Evolutionary conservation across 2,888 invertebrate species (phyloP).

Genomic region (Linhomoeus sp.): DNA sequence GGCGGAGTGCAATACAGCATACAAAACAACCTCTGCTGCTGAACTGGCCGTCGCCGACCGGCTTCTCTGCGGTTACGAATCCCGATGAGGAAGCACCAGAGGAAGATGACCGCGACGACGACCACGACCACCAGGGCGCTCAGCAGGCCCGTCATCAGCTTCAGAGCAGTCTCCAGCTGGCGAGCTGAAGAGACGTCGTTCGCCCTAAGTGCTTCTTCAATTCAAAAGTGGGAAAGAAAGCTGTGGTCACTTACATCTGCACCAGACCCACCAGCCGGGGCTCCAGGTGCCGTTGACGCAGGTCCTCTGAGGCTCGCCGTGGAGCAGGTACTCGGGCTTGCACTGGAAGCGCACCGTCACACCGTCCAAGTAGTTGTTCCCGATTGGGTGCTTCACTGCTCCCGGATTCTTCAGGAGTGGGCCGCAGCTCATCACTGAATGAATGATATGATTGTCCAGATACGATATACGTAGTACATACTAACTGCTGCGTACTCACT

Average conservation of each 20-base stretch:
- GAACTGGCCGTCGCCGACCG: no score
- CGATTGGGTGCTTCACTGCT: conserved; percentile 15
- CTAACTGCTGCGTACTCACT: background rate
- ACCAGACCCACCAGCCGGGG: conserved; percentile 18
- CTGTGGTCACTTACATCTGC: conserved; percentile 11
- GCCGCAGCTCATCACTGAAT: conserved; percentile 13
- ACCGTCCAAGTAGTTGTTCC: conserved; percentile 17
- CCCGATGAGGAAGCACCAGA: background rate
- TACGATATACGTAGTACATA: background rate
- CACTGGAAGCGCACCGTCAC: conserved; percentile 16
- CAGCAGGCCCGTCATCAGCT: conserved; percentile 13
- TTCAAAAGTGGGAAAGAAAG: background rate
- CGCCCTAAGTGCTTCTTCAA: no score
- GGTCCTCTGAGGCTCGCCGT: conserved; percentile 12
- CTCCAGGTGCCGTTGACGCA: conserved; percentile 18
- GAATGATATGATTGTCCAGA: background rate
- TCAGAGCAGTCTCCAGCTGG: conserved; percentile 10
- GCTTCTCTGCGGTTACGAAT: no score
- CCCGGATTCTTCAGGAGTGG: conserved; percentile 13
- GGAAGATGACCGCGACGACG: conserved; percentile 10
- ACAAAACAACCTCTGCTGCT: no score
- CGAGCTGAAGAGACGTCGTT: conserved; percentile 6
- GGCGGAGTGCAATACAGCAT: no score
- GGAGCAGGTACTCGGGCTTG: conserved; percentile 16
- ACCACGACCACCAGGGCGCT: conserved; percentile 10